Evolutionary conservation across 2,797 vertebrate genomes (phyloP).

Genomic region (Danio jaintianensis): DNA sequence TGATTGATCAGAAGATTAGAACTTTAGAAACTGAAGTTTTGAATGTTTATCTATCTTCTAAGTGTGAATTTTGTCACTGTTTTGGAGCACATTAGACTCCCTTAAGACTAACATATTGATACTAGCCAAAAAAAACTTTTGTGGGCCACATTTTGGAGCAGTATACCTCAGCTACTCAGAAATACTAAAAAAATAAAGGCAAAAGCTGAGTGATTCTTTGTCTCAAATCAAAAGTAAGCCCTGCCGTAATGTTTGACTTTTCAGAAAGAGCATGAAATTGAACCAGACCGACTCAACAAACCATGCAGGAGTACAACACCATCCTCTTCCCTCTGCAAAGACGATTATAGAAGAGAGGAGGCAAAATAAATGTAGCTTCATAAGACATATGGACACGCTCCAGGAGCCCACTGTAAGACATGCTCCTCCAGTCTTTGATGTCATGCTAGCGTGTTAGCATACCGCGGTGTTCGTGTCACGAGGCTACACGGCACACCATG

Average conservation of each 20-base stretch:
- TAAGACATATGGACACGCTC: conserved; percentile 48
- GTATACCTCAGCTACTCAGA: background rate
- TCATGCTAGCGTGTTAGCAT: background rate
- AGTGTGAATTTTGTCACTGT: too few species aligned
- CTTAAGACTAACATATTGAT: too few species aligned
- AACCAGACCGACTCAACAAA: background rate
- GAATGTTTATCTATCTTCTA: too few species aligned
- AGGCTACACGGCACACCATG: conserved; percentile 9
- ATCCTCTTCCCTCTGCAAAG: background rate
- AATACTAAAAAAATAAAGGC: conserved; percentile 9
- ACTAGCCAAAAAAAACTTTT: too few species aligned
- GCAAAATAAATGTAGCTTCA: conserved; percentile 17
- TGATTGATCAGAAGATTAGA: too few species aligned
- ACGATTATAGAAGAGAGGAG: conserved; percentile 21
- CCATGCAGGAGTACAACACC: conserved; percentile 18
- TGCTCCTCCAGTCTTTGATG: conserved; percentile 11
- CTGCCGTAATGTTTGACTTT: conserved; percentile 28
- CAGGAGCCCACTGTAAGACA: conserved; percentile 43
- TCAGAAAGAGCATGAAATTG: conserved; percentile 25
- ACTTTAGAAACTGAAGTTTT: too few species aligned
- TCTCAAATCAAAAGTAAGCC: background rate
- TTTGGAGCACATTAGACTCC: too few species aligned
- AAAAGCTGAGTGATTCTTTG: background rate
- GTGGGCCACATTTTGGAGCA: too few species aligned
- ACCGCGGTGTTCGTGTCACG: conserved; percentile 2